These are phyloP conservation scores for Monomorium pharaonis DNA, from an alignment of 1,140 invertebrate genomes.

Conservation along the genomic window DNA sequence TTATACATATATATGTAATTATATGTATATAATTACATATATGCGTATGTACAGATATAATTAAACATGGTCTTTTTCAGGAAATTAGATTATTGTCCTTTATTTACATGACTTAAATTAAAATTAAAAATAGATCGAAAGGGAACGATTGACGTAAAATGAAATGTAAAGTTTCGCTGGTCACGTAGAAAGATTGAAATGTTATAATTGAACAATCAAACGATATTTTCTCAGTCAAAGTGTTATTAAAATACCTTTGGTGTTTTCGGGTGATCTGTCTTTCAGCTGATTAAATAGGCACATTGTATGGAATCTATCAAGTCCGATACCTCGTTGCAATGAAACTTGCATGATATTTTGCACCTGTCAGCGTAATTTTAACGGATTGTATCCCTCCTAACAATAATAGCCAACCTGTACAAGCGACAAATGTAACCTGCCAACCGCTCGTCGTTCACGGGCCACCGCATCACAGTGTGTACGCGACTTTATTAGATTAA, in stretches of 20 bases:
- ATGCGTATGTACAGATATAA: no score
- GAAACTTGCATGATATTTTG: slow-evolving; percentile 71
- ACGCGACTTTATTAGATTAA: slow-evolving; percentile 77
- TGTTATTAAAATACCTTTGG: not conserved
- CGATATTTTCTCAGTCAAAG: not conserved
- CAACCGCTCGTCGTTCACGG: slow-evolving; percentile 32
- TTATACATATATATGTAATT: no score
- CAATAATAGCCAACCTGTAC: slow-evolving; percentile 37
- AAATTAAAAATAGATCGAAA: not conserved
- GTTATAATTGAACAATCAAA: not conserved
- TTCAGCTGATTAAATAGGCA: not conserved
- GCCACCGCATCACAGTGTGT: slow-evolving; percentile 51
- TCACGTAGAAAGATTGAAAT: not conserved
- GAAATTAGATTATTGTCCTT: not conserved
- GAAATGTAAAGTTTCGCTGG: not conserved
- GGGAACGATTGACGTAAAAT: not conserved
- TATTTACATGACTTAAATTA: not conserved
- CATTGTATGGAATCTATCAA: not conserved
- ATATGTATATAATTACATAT: no score
- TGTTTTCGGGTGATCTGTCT: not conserved
- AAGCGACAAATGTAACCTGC: slow-evolving; percentile 51
- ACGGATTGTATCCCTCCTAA: slow-evolving; percentile 74
- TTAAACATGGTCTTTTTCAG: not conserved
- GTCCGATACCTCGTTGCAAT: not conserved
- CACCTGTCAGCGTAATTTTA: slow-evolving; percentile 77